Conservation (phyloP, 2,113 vertebrate genomes). For the Rhynchopsitta pachyrhyncha region DNA sequence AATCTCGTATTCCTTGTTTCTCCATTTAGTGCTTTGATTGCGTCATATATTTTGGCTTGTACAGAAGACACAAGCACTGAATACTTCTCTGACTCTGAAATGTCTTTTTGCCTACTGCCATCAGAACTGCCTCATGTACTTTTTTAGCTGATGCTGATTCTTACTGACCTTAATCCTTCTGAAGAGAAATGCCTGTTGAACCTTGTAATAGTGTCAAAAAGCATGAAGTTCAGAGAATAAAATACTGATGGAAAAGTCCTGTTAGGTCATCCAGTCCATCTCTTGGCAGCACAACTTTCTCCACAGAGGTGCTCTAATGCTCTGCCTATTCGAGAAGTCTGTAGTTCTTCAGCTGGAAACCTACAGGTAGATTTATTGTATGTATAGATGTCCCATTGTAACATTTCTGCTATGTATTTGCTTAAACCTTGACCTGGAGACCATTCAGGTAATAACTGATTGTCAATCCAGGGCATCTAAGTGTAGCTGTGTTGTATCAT, state of each 20-base stretch:
- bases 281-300: not conserved
- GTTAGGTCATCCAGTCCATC: conserved; percentile 22
- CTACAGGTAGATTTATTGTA: not conserved
- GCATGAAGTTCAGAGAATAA: conserved; percentile 59
- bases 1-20: not conserved
- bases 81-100: not conserved
- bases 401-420: not conserved
- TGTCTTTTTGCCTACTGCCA: conserved; percentile 19
- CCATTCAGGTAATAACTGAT: not conserved
- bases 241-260: conserved; percentile 41
- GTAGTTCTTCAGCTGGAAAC: not conserved
- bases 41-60: not conserved
- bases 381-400: not conserved
- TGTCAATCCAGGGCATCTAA: not conserved
- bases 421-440: not conserved
- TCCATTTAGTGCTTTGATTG: not conserved
- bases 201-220: conserved; percentile 66
- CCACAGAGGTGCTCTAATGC: not conserved
- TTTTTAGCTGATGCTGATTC: conserved; percentile 68
- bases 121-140: conserved; percentile 33
- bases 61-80: not conserved
- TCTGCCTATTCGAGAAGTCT: not conserved
- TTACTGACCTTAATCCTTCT: conserved; percentile 66
- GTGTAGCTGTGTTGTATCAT: not conserved
- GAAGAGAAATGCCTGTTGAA: conserved; percentile 66